A percentile compares a stretch with the other conserved stretches of the same genome.
Evolutionary conservation across 2,797 vertebrate species (phyloP).

Genomic region (Epinephelus awoara): DNA sequence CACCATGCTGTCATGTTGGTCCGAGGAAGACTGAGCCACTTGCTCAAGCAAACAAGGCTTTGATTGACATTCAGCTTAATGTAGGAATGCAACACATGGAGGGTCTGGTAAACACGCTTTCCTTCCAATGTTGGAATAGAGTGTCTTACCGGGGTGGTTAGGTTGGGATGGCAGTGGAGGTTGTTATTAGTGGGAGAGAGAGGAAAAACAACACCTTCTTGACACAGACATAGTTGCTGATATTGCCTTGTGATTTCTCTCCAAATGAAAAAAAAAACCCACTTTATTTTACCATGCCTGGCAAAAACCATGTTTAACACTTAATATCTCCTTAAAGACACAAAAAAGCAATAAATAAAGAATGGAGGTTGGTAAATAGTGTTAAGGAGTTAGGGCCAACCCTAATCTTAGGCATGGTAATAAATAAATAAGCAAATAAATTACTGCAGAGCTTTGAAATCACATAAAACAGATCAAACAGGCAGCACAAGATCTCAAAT

Average conservation of each 20-base stretch:
- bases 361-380: background rate
- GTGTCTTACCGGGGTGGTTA: conserved; percentile 19
- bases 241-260: conserved; percentile 37
- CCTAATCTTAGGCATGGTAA: conserved; percentile 9
- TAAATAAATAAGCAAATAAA: conserved; percentile 47
- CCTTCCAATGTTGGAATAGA: conserved; percentile 48
- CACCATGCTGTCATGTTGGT: conserved; percentile 41
- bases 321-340: conserved; percentile 4
- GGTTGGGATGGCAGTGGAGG: conserved; percentile 38
- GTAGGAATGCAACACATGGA: conserved; percentile 59
- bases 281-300: background rate
- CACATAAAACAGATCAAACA: conserved; percentile 48
- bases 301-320: conserved; percentile 6
- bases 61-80: conserved; percentile 67
- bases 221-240: conserved; percentile 51
- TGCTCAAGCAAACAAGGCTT: conserved; percentile 41
- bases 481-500: conserved; percentile 48
- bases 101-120: conserved; percentile 63
- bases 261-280: conserved; percentile 22
- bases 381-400: background rate
- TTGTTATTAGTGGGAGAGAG: conserved; percentile 56
- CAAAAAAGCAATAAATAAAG: conserved; percentile 16
- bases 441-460: conserved; percentile 50
- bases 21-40: conserved; percentile 21
- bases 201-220: conserved; percentile 51